These are phyloP conservation scores for Melanotaenia boesemani DNA, from an alignment of 2,797 vertebrate genomes.

Conservation along the genomic window DNA sequence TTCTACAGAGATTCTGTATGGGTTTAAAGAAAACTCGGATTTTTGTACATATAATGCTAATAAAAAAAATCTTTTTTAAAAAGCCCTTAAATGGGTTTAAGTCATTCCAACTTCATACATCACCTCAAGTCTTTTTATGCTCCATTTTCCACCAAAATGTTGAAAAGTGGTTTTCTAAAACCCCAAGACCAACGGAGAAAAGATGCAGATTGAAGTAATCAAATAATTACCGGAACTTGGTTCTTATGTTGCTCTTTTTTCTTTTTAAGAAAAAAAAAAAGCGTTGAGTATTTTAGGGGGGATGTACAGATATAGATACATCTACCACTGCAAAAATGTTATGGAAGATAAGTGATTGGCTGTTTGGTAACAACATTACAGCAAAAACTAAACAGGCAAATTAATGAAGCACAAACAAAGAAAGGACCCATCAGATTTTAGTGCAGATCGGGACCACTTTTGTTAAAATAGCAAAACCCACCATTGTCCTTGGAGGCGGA, in stretches of 20 bases:
- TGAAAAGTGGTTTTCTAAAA: too few species aligned
- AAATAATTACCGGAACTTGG: too few species aligned
- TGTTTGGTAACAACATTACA: neutral
- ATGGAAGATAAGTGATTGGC: neutral
- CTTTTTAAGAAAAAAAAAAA: too few species aligned
- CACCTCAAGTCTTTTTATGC: neutral
- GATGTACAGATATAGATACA: neutral
- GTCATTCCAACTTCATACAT: neutral
- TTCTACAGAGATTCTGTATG: neutral
- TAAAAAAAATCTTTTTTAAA: too few species aligned
- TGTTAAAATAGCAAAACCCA: slow-evolving; percentile 13
- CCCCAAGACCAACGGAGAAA: neutral
- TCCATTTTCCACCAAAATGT: neutral
- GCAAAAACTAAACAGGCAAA: neutral
- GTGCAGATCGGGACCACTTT: slow-evolving; percentile 5
- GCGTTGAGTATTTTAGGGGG: too few species aligned
- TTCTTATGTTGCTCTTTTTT: too few species aligned
- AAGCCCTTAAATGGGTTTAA: neutral
- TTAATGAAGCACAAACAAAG: neutral
- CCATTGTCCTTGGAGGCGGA: slow-evolving; percentile 22
- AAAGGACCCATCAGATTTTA: slow-evolving; percentile 10
- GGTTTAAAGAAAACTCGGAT: neutral
- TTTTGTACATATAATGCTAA: too few species aligned
- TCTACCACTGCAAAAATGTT: too few species aligned
- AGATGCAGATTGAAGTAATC: neutral